Base-by-base conservation (phyloP, 1,140 invertebrate genomes). In the Charaxes varanes region DNA sequence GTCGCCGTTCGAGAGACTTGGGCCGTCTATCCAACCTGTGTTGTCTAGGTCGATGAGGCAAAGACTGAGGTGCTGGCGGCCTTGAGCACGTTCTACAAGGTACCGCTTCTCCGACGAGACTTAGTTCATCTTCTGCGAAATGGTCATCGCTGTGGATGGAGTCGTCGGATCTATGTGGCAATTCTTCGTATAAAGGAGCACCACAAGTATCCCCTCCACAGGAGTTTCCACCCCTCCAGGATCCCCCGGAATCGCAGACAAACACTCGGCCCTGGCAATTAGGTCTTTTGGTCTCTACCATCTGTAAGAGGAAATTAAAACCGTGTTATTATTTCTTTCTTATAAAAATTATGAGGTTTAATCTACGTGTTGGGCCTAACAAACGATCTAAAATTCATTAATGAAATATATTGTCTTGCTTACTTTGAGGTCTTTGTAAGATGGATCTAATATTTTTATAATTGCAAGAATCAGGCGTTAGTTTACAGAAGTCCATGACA, bases 91-190 rank as follows among this genome's bases (percentile, higher is more conserved):
- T 82, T 36, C 69, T 57, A 60, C 72, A 84, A 0, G 82, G 81
- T 1, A 77, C 73, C 6, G 78, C 76, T 62, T 85, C 84, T 2
- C 81, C 81, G 1, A 84, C 81, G 7, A 85, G 65, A 43, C 84
- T 85, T 1, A 85, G 60, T 41, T 85, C 84, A 41, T 85, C 81
- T 60, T 83, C 84, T 2, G 84, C 84, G 47, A 85, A 85, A 41
- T 85, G 80, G 16, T 84, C 84, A 38, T 85, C 84, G 36, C 80
- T 84, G 53, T 85, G 81, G 2, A 83, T 53, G 22, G 79, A 82
- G 35, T 81, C 74, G 37, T 81, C 79, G 5, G 74, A 79, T 31
- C 81, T 62, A 32, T 81, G 76, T 1, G 80, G 83, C 0, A 85
- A 53, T 34, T 85, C 84, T 54, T 85, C 84, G 41, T 85, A 85